phyloP scores from a whole-genome alignment of 2,113 vertebrate genomes.

The Edolisoma coerulescens region DNA sequence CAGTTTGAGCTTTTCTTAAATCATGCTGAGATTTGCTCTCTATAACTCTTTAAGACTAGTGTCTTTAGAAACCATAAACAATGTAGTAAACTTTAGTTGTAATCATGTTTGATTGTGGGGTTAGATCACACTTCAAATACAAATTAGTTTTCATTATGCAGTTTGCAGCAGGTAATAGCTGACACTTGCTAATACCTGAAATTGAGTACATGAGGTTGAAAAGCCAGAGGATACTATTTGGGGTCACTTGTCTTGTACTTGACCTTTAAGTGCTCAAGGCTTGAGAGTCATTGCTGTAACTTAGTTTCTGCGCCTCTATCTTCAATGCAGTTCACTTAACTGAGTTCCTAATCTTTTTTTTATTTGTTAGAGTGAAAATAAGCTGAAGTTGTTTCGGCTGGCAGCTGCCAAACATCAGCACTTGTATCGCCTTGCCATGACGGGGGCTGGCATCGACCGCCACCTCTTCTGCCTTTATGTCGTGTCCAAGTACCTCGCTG shows the following conservation, averaged over 20 bases:
- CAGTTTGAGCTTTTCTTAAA: neutral
- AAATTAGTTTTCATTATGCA: neutral
- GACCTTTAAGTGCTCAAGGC: neutral
- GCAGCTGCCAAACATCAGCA: conserved; percentile 88
- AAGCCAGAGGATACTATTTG: neutral
- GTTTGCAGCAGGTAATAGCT: neutral
- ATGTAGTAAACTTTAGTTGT: neutral
- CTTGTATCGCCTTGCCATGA: conserved; percentile 91
- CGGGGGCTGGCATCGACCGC: conserved; percentile 89
- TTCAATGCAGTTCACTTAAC: neutral
- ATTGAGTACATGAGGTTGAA: neutral
- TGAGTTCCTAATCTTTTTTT: neutral
- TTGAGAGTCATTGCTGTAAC: neutral
- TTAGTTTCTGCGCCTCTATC: neutral
- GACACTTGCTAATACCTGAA: neutral
- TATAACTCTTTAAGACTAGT: neutral
- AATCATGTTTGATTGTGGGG: neutral
- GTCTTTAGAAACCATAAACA: neutral
- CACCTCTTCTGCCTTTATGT: conserved; percentile 98
- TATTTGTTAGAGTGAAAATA: conserved; percentile 75
- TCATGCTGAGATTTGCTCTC: neutral
- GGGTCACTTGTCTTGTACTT: neutral
- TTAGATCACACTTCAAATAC: neutral
- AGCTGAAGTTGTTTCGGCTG: conserved; percentile 69
- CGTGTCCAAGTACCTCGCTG: conserved; percentile 93